Base-by-base conservation (phyloP, 2,113 vertebrate species). In the Elephas maximus region DNA sequence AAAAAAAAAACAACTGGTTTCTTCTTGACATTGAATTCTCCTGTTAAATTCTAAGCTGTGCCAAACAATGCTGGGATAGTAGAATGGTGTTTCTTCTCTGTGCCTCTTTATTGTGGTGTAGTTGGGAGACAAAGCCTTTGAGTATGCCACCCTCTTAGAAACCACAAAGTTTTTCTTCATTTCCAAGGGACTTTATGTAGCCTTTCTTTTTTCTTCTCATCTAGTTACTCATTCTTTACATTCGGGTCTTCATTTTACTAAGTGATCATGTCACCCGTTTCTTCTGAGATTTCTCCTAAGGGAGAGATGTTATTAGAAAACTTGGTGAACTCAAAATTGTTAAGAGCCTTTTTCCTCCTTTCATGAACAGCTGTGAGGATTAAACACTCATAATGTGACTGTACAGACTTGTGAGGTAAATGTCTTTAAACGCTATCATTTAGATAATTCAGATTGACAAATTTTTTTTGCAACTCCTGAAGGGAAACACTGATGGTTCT, bases 191-290 rank as follows among this genome's bases (percentile, higher is more conserved):
- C 65, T 78, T 90, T 18, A 45, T 73, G 37, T 33, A 60, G 0
- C 51, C 88, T 60, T 83, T 79, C 62, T 80, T 88, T 90, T 90
- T 62, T 51, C 91, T 87, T 95, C 76, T 76, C 41, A 88, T 90
- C 53, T 76, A 17, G 20, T 94, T 92, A 57, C 62, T 94, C n/a
- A 67, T 84, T 51, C 51, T 91, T 73, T 77, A 26, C 74, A 57
- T 69, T 71, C 76, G 33, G 86, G 51, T 85, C 67, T 93, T 96
- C 53, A 20, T 91, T 83, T 86, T 90, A 79, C 44, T 1, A 6
- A 78, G 74, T 95, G 44, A 45, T 88, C 81, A 81, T 24, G 30
- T 94, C 65, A 74, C 86, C 83, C 44, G 9, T 77, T 73, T 78
- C 86, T 89, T 90, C 91, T 11, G 30, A 84, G 84, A 63, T 82